phyloP scores from a whole-genome alignment of 2,113 vertebrate genomes.

The Amphiprion ocellaris region DNA sequence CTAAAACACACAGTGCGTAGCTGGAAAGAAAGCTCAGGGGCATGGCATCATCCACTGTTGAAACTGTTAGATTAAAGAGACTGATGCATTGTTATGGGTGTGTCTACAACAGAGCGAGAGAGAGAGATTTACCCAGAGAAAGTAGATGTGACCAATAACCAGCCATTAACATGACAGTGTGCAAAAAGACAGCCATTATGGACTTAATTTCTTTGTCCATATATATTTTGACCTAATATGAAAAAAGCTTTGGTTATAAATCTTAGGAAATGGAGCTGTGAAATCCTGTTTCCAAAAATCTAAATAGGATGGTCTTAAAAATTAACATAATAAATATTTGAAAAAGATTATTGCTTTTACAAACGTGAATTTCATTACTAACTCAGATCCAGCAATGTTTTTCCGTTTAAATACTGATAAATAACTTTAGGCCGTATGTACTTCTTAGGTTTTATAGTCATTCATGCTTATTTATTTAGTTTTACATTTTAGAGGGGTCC shows the following conservation, averaged over 20 bases:
- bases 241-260: no score
- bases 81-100: neutral
- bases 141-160: constrained; percentile 57
- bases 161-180: constrained; percentile 36
- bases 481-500: no score
- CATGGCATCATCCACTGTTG: constrained; percentile 14
- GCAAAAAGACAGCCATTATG: constrained; percentile 6
- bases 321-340: neutral
- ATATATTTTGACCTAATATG: constrained; percentile 22
- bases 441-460: neutral
- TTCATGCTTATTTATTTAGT: no score
- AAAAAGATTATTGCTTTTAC: neutral
- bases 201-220: constrained; percentile 39
- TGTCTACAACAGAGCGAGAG: constrained; percentile 19
- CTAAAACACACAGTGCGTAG: neutral
- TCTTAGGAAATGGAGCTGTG: no score
- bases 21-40: neutral
- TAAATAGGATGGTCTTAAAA: neutral
- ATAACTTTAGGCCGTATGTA: neutral
- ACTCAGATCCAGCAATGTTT: no score
- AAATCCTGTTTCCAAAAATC: neutral
- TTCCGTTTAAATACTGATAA: neutral
- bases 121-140: constrained; percentile 43
- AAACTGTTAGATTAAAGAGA: constrained; percentile 15
- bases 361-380: neutral